phyloP scores from a whole-genome alignment of 1,140 invertebrate species.

The Vollenhovia emeryi region DNA sequence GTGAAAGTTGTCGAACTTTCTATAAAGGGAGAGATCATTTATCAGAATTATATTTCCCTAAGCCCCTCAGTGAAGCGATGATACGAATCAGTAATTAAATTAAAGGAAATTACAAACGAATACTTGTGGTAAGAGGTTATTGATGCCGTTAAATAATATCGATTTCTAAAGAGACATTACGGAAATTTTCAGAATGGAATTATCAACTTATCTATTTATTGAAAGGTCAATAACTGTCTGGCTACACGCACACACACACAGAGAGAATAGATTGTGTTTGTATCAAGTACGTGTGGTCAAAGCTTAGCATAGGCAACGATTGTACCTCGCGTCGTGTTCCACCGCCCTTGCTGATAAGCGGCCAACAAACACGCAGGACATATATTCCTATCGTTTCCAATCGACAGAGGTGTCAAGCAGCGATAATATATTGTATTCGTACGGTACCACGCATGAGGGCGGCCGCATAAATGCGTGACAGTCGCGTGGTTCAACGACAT shows the following conservation, averaged over 20 bases:
- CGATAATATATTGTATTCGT: slow-evolving; percentile 42
- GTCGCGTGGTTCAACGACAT: slow-evolving; percentile 44
- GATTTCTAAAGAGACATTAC: not conserved
- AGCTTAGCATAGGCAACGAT: slow-evolving; percentile 35
- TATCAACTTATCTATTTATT: slow-evolving; percentile 31
- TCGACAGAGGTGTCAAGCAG: slow-evolving; percentile 47
- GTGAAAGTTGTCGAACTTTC: not conserved
- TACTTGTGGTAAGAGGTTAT: not conserved
- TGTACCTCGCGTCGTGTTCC: not conserved
- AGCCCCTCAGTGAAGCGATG: not conserved
- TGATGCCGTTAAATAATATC: not conserved
- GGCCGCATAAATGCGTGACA: slow-evolving; percentile 29
- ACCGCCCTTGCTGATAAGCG: slow-evolving; percentile 39
- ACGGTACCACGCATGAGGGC: not conserved
- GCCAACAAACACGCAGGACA: slow-evolving; percentile 37
- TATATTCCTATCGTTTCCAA: slow-evolving; percentile 50
- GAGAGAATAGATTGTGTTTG: not conserved
- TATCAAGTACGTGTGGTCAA: slow-evolving; percentile 15
- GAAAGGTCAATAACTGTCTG: slow-evolving; percentile 24
- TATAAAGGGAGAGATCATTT: not conserved
- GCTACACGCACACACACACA: not conserved
- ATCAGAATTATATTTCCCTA: not conserved
- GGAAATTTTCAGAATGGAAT: slow-evolving; percentile 2
- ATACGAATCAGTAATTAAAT: not conserved
- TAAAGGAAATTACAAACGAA: not conserved